A percentile compares a stretch with the other conserved stretches of the same genome.
Evolutionary conservation across 2,797 vertebrate genomes (phyloP).

Genomic region (Pipistrellus nathusii): DNA sequence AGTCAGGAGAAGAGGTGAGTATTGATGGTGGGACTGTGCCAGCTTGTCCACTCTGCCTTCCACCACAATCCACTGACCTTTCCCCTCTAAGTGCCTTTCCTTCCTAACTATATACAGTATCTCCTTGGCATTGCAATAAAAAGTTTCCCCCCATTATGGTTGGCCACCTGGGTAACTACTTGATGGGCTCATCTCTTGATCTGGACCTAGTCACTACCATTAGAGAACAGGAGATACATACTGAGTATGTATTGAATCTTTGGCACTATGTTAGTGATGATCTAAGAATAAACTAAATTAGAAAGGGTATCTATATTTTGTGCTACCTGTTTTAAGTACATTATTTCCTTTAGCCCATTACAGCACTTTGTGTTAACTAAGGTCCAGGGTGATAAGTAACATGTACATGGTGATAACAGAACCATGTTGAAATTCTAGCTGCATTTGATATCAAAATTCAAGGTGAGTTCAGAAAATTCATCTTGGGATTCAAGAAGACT

Average conservation of each 20-base stretch:
- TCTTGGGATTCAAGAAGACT: neutral
- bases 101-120: neutral
- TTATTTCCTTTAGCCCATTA: neutral
- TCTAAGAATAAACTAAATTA: neutral
- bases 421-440: neutral
- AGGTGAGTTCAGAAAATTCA: neutral
- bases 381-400: neutral
- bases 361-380: neutral
- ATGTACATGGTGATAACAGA: neutral
- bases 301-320: neutral
- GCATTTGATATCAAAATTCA: neutral
- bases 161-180: neutral
- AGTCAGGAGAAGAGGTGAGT: neutral
- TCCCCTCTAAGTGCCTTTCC: neutral
- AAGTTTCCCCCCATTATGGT: neutral
- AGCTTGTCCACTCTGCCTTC: neutral
- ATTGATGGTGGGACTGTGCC: too few species aligned
- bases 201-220: neutral
- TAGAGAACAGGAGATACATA: neutral
- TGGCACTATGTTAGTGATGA: neutral
- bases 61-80: neutral
- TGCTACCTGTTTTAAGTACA: neutral
- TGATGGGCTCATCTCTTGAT: neutral
- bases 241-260: neutral
- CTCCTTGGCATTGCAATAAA: neutral